These are phyloP conservation scores for Botia kubotai DNA, from an alignment of 2,797 vertebrate species.

Conservation along the genomic window DNA sequence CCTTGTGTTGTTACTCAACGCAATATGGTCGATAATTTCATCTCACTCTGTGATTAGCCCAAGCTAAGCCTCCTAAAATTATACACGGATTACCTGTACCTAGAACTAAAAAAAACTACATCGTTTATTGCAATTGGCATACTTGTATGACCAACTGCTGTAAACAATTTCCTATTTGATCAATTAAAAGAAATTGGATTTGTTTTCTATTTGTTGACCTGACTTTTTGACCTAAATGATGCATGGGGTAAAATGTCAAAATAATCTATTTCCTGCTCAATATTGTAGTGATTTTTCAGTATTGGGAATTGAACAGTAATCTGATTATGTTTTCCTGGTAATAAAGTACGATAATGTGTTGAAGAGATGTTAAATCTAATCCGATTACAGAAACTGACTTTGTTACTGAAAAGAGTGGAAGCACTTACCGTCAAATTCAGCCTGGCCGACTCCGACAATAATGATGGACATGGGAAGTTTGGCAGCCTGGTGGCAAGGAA, in stretches of 20 bases:
- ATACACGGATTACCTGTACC: slow-evolving; percentile 55
- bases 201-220: too few species aligned
- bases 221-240: slow-evolving; percentile 3
- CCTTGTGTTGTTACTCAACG: slow-evolving; percentile 38
- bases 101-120: slow-evolving; percentile 56
- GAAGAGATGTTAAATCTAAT: neutral
- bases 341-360: neutral
- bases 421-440: slow-evolving; percentile 92
- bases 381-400: neutral
- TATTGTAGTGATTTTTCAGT: neutral
- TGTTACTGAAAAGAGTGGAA: neutral
- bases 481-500: slow-evolving; percentile 81
- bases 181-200: slow-evolving; percentile 36
- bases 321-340: neutral
- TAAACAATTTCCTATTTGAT: slow-evolving; percentile 35
- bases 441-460: slow-evolving; percentile 94
- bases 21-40: slow-evolving; percentile 47
- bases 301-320: neutral
- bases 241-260: neutral
- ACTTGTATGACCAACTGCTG: slow-evolving; percentile 55
- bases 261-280: neutral
- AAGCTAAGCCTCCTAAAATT: slow-evolving; percentile 60
- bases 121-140: slow-evolving; percentile 58
- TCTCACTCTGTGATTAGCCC: slow-evolving; percentile 69
- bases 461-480: slow-evolving; percentile 98